Conservation (phyloP, 1,140 invertebrate species). For the Mamestra configurata region DNA sequence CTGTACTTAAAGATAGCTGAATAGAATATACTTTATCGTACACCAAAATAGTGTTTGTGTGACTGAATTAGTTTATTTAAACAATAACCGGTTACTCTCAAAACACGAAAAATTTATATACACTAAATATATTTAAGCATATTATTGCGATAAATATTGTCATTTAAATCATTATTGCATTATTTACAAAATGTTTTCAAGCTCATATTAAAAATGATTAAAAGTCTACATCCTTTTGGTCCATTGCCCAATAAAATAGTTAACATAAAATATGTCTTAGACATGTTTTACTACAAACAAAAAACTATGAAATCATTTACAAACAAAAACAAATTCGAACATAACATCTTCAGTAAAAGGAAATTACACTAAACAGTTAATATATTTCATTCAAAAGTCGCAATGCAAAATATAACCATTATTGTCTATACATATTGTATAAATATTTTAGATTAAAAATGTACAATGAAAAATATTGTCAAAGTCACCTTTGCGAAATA, state of each 20-base stretch:
- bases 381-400: background rate
- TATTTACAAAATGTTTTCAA: constrained; percentile 31
- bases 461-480: constrained; percentile 74
- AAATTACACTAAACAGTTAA: constrained; percentile 1
- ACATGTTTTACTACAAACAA: background rate
- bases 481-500: constrained; percentile 73
- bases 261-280: background rate
- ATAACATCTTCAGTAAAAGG: too few species aligned
- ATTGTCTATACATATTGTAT: constrained; percentile 57
- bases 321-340: too few species aligned
- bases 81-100: background rate
- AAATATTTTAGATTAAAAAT: constrained; percentile 45
- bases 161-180: constrained; percentile 37
- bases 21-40: too few species aligned
- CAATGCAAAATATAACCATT: constrained; percentile 47
- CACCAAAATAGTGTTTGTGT: too few species aligned
- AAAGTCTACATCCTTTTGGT: constrained; percentile 24
- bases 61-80: too few species aligned
- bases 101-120: background rate
- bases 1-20: too few species aligned
- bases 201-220: constrained; percentile 26
- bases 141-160: constrained; percentile 41
- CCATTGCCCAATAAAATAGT: constrained; percentile 18
- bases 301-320: background rate
- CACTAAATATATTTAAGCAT: background rate